Conservation (phyloP, 1,140 invertebrate species). For the Zaprionus ghesquierei region DNA sequence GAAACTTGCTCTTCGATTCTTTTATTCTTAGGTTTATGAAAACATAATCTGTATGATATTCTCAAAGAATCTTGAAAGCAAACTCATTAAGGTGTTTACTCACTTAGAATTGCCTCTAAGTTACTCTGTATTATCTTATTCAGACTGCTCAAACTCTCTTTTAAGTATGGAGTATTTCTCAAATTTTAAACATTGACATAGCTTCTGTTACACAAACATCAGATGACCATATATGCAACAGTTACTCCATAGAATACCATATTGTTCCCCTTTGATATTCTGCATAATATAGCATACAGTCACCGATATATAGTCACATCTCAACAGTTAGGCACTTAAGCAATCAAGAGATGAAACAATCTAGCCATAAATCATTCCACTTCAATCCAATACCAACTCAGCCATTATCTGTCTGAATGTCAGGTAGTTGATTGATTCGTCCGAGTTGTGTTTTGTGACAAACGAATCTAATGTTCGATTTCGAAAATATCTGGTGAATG, state of each 20-base stretch:
- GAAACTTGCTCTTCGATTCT: no score
- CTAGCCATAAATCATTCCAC: neutral
- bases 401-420: slow-evolving; percentile 45
- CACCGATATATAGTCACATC: neutral
- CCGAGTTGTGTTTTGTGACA: slow-evolving; percentile 46
- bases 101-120: no score
- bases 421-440: slow-evolving; percentile 71
- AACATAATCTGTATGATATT: no score
- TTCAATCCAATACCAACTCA: neutral
- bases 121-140: neutral
- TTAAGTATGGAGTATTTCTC: neutral
- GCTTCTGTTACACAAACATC: neutral
- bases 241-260: neutral
- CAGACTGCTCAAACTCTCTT: neutral
- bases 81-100: no score
- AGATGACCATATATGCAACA: neutral
- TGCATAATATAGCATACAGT: neutral
- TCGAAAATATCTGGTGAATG: slow-evolving; percentile 31
- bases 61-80: no score
- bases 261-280: neutral
- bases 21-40: no score
- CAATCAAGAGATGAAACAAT: neutral
- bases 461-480: slow-evolving; percentile 49
- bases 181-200: neutral
- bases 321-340: neutral